Evolutionary conservation across 2,113 vertebrate genomes (phyloP).

Genomic region (Semicossyphus pulcher): DNA sequence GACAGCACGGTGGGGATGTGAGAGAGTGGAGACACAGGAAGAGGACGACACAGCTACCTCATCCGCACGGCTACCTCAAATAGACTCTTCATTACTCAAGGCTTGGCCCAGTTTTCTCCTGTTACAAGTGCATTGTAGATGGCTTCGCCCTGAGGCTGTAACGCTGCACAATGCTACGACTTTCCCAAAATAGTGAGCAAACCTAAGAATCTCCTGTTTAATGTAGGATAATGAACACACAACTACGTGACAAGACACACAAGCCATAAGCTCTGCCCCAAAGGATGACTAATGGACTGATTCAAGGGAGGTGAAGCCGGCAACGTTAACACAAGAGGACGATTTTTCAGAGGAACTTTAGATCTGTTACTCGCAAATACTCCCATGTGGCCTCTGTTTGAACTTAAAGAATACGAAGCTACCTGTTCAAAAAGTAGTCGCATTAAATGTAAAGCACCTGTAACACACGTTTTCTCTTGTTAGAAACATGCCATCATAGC

Average conservation of each 20-base stretch:
- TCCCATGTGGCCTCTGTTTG: not conserved
- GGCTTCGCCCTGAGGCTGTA: conserved; percentile 34
- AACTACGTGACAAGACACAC: not conserved
- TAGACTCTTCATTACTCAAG: conserved; percentile 29
- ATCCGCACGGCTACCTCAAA: conserved; percentile 27
- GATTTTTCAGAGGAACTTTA: conserved; percentile 6
- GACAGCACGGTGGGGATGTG: conserved; percentile 4
- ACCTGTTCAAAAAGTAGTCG: not conserved
- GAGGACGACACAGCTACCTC: conserved; percentile 23
- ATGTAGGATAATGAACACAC: conserved; percentile 7
- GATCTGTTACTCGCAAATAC: conserved; percentile 16
- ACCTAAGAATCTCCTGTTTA: conserved; percentile 3
- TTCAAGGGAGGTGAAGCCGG: not conserved
- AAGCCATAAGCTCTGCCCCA: not conserved
- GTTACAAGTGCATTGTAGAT: conserved; percentile 31
- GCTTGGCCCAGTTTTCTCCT: conserved; percentile 41
- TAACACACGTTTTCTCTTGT: no score
- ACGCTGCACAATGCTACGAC: conserved; percentile 32
- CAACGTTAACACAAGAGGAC: not conserved
- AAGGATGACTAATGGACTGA: conserved; percentile 3
- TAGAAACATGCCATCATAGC: no score
- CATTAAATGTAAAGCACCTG: not conserved
- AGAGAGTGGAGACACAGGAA: not conserved
- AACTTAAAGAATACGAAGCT: not conserved
- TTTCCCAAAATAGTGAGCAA: conserved; percentile 5